A percentile compares a stretch with the other conserved stretches of the same genome.
Conservation (phyloP, 2,888 invertebrate genomes). For the Callosobruchus maculatus region DNA sequence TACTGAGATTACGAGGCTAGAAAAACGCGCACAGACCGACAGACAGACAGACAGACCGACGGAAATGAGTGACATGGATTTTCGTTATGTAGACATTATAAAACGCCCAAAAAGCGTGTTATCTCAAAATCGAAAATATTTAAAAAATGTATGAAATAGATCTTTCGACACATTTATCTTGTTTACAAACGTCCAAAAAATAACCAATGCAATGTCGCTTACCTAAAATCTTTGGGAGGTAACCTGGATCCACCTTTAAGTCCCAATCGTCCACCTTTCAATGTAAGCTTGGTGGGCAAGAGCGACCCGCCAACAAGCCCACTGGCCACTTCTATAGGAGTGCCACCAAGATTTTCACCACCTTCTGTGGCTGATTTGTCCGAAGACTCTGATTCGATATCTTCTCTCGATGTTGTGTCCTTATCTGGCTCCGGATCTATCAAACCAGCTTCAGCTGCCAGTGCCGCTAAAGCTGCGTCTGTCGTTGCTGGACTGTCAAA, state of each 20-base stretch:
- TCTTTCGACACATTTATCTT: too few species aligned
- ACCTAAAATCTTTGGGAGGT: constrained; percentile 25
- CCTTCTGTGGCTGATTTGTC: constrained; percentile 20
- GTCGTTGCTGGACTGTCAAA: constrained; percentile 59
- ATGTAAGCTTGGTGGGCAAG: background rate
- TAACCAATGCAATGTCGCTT: background rate
- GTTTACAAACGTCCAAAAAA: background rate
- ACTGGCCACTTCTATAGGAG: constrained; percentile 10
- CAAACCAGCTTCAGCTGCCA: constrained; percentile 61
- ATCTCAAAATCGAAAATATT: too few species aligned
- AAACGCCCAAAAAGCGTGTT: too few species aligned
- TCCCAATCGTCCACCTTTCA: constrained; percentile 33
- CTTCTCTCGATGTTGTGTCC: constrained; percentile 21
- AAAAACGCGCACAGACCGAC: too few species aligned
- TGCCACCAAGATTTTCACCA: constrained; percentile 17
- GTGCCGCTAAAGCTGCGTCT: constrained; percentile 59
- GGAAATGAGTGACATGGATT: too few species aligned
- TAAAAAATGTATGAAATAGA: too few species aligned
- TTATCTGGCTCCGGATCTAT: constrained; percentile 51
- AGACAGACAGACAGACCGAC: too few species aligned
- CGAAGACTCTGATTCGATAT: constrained; percentile 14
- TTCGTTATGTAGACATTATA: too few species aligned
- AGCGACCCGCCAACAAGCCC: background rate
- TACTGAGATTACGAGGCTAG: too few species aligned
- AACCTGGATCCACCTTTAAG: constrained; percentile 39